Percentiles rank a stretch among this genome's conserved stretches.
phyloP scores from a whole-genome alignment of 2,888 invertebrate genomes.

The Chrysodeixis includens region DNA sequence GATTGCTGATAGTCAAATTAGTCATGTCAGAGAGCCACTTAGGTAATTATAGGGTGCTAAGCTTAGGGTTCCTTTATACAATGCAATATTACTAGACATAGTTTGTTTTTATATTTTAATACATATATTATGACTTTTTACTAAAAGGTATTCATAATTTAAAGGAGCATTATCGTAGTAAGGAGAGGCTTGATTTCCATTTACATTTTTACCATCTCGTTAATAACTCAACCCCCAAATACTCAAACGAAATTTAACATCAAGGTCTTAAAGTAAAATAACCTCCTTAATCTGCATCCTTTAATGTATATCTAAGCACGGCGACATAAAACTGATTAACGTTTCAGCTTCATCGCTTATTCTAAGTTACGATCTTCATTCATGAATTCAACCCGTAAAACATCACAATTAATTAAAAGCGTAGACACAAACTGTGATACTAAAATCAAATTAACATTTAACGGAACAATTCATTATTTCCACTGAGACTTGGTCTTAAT shows the following conservation, averaged over 20 bases:
- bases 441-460: neutral
- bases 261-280: too few species aligned
- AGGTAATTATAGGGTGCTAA: slow-evolving; percentile 16
- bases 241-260: too few species aligned
- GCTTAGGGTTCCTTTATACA: slow-evolving; percentile 8
- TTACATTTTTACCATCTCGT: neutral
- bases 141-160: too few species aligned
- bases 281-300: too few species aligned
- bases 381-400: neutral
- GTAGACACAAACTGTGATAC: neutral
- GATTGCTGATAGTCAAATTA: slow-evolving; percentile 44
- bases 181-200: too few species aligned
- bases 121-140: too few species aligned
- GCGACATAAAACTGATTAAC: too few species aligned
- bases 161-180: too few species aligned
- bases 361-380: neutral
- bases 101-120: too few species aligned
- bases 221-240: neutral
- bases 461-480: neutral
- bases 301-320: too few species aligned
- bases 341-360: neutral
- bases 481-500: too few species aligned
- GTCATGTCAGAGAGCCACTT: slow-evolving; percentile 2
- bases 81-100: neutral
- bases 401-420: neutral